Percentiles rank a stretch among this genome's conserved stretches.
Conservation (phyloP, 1,140 invertebrate genomes). For the Lutraria rhynchaena region DNA sequence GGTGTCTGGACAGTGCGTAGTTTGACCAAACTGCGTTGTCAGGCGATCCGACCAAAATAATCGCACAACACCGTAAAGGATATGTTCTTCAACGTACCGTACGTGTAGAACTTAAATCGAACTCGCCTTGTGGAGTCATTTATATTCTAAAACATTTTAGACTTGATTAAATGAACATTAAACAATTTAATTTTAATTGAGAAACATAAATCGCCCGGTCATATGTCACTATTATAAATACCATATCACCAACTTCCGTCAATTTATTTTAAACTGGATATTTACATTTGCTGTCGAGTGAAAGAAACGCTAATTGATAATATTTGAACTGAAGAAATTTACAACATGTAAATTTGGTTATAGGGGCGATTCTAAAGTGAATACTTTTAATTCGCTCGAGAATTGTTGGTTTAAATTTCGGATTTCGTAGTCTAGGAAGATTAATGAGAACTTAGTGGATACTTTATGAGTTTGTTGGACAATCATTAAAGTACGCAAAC, state of each 20-base stretch:
- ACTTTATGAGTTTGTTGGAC: too few relatives aligned
- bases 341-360: conserved; percentile 16
- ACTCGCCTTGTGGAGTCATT: too few relatives aligned
- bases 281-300: conserved; percentile 4
- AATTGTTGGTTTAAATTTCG: not conserved
- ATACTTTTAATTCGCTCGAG: not conserved
- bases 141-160: too few relatives aligned
- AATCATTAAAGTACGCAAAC: too few relatives aligned
- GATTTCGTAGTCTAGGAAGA: not conserved
- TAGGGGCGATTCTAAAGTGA: not conserved
- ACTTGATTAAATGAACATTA: not conserved
- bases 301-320: conserved; percentile 19
- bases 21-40: too few relatives aligned
- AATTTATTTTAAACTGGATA: not conserved
- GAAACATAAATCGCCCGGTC: conserved; percentile 16
- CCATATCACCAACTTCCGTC: not conserved
- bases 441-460: too few relatives aligned
- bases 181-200: conserved; percentile 30
- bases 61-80: too few relatives aligned
- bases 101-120: too few relatives aligned
- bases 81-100: too few relatives aligned
- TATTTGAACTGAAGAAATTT: conserved; percentile 28
- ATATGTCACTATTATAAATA: conserved; percentile 12
- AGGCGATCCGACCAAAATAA: too few relatives aligned
- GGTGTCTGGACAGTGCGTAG: too few relatives aligned